Percentiles rank a stretch among this genome's conserved stretches.
Conservation (phyloP, 2,888 invertebrate genomes). For the Dicyrtoma fusca region DNA sequence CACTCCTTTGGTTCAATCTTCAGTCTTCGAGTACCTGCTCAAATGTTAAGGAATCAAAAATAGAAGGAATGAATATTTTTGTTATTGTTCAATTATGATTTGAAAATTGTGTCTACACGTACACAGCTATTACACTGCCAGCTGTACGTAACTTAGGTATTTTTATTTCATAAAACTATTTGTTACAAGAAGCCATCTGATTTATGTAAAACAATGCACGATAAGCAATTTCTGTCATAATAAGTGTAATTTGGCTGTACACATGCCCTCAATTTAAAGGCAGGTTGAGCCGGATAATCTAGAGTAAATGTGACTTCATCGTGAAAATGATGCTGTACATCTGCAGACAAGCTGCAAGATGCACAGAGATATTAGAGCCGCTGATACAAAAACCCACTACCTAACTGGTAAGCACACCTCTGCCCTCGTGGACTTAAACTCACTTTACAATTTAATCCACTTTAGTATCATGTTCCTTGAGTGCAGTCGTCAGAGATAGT, state of each 20-base stretch:
- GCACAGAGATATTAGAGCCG: neutral
- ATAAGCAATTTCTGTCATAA: conserved; percentile 8
- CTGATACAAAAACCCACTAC: conserved; percentile 22
- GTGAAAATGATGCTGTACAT: conserved; percentile 2
- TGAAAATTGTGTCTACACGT: neutral
- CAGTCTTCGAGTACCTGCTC: conserved; percentile 41
- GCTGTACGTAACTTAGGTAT: neutral
- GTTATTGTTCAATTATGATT: neutral
- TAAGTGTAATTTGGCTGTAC: conserved; percentile 18
- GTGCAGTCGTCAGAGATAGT: no score
- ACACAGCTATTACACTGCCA: neutral
- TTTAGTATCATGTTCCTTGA: no score
- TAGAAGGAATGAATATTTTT: conserved; percentile 1
- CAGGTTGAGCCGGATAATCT: conserved; percentile 28
- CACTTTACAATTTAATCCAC: conserved; percentile 20
- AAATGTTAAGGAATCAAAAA: neutral
- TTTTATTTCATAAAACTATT: no score
- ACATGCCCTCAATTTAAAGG: conserved; percentile 30
- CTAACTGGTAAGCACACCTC: conserved; percentile 2
- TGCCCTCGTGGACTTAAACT: conserved; percentile 8
- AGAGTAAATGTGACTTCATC: neutral
- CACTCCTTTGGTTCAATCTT: conserved; percentile 56
- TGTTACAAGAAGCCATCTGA: no score
- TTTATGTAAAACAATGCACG: neutral
- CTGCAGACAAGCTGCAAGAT: conserved; percentile 13